Evolutionary conservation across 2,888 invertebrate genomes (phyloP).

Genomic region (Pogonocherus hispidulus): DNA sequence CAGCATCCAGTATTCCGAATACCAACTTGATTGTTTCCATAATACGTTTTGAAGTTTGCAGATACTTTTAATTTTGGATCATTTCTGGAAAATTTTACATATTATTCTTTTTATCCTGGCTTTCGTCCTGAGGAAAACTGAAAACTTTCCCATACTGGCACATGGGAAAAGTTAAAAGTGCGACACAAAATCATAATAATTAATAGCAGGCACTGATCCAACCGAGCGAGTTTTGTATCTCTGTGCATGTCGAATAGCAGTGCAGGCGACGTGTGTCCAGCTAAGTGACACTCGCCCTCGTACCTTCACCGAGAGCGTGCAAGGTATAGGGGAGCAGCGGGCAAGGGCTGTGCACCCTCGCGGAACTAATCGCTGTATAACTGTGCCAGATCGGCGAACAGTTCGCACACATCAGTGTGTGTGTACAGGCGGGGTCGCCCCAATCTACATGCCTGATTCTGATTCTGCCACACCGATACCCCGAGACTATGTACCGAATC

Average conservation of each 20-base stretch:
- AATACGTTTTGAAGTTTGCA: no score
- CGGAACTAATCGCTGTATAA: slow-evolving; percentile 64
- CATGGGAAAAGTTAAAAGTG: no score
- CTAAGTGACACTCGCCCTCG: slow-evolving; percentile 56
- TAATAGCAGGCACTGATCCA: no score
- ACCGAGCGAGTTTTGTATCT: no score
- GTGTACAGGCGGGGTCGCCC: slow-evolving; percentile 49
- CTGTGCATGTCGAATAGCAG: slow-evolving; percentile 39
- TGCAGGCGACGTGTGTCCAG: slow-evolving; percentile 59
- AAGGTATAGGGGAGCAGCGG: slow-evolving; percentile 41
- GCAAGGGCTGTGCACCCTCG: slow-evolving; percentile 59
- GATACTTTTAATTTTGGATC: no score
- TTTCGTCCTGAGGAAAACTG: no score
- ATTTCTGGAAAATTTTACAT: no score
- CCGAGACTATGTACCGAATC: slow-evolving; percentile 45
- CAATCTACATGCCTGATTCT: slow-evolving; percentile 62
- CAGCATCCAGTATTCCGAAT: no score
- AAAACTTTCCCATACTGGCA: no score
- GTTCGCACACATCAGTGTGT: slow-evolving; percentile 58
- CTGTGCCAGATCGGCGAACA: slow-evolving; percentile 59
- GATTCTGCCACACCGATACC: slow-evolving; percentile 50
- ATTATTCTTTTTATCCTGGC: no score
- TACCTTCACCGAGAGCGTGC: slow-evolving; percentile 39
- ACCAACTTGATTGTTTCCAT: no score
- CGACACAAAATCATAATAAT: no score